Evolutionary conservation across 2,113 vertebrate genomes (phyloP).

Genomic region (Pseudolaguvia tuberculata): DNA sequence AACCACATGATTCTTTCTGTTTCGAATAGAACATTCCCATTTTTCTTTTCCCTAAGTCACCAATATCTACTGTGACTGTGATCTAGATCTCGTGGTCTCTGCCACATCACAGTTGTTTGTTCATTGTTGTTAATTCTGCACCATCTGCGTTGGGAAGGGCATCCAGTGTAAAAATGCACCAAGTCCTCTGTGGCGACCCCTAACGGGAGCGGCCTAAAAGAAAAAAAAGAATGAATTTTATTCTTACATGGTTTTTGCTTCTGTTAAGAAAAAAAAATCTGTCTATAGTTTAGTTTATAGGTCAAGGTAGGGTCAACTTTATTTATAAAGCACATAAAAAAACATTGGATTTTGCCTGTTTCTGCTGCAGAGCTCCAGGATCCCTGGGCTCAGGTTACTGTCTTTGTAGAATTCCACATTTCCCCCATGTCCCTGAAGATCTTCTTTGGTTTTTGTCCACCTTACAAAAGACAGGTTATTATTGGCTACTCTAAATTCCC

Average conservation of each 20-base stretch:
- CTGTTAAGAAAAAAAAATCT: too few species aligned
- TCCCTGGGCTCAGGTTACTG: background rate
- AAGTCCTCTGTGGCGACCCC: too few species aligned
- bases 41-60: background rate
- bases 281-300: background rate
- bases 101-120: background rate
- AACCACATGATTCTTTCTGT: background rate
- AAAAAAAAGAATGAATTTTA: too few species aligned
- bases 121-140: background rate
- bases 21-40: background rate
- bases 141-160: too few species aligned
- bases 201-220: too few species aligned
- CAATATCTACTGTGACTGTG: background rate
- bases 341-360: background rate
- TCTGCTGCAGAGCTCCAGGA: background rate
- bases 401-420: background rate
- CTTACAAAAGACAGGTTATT: background rate
- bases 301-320: background rate
- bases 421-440: background rate
- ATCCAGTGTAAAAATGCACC: too few species aligned
- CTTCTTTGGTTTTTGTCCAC: background rate
- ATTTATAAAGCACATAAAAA: background rate
- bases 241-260: too few species aligned
- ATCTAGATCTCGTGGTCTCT: background rate
- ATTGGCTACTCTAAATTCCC: background rate